These are phyloP conservation scores for Rhinichthys klamathensis DNA, from an alignment of 2,113 vertebrate genomes.

Conservation along the genomic window DNA sequence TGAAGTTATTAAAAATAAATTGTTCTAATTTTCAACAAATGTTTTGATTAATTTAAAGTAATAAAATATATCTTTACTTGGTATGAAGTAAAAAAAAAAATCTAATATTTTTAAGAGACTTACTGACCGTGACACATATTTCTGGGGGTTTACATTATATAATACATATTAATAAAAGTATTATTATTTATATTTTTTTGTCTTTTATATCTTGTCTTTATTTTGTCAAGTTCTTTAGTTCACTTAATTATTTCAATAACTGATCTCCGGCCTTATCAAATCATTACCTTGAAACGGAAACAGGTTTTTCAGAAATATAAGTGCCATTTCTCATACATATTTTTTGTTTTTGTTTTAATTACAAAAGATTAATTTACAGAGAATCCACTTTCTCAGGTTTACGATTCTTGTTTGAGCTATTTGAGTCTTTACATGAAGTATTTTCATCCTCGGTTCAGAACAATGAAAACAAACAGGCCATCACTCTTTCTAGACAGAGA, in stretches of 20 bases:
- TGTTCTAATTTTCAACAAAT: neutral
- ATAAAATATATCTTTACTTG: too few relatives aligned
- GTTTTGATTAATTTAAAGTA: neutral
- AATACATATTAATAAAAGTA: too few relatives aligned
- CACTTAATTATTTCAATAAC: neutral
- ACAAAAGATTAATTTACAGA: neutral
- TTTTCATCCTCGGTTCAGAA: neutral
- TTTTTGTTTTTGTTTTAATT: neutral
- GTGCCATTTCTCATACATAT: neutral
- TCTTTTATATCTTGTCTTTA: too few relatives aligned
- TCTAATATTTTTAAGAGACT: neutral
- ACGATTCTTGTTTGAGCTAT: neutral
- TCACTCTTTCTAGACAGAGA: slow-evolving; percentile 16
- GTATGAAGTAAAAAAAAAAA: too few relatives aligned
- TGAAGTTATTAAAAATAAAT: too few relatives aligned
- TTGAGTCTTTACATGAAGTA: neutral
- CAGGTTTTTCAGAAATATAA: neutral
- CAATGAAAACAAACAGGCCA: slow-evolving; percentile 27
- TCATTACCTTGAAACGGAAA: neutral
- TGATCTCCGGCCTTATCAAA: neutral
- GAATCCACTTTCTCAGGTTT: neutral
- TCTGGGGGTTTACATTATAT: neutral
- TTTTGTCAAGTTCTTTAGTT: neutral
- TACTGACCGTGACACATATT: neutral
- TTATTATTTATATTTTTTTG: too few relatives aligned